A percentile compares a stretch with the other conserved stretches of the same genome.
Conservation (phyloP, 2,113 vertebrate species). For the Coracopsis vasa region DNA sequence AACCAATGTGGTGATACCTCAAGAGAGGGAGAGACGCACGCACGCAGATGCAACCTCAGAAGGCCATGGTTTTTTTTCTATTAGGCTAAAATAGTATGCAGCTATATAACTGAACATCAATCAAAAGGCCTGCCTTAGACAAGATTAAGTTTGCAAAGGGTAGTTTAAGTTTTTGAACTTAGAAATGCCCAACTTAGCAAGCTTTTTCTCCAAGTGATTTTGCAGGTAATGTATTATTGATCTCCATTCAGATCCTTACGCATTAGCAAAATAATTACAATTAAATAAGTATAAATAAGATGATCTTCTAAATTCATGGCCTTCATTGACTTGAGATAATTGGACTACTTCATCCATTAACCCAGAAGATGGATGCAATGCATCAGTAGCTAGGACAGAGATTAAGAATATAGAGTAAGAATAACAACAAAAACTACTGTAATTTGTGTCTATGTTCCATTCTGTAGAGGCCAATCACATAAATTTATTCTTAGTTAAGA, state of each 20-base stretch:
- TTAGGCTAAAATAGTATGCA: not conserved
- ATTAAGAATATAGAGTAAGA: not conserved
- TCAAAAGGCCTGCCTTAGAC: not conserved
- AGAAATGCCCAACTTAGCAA: not conserved
- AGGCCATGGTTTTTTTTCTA: fast-evolving
- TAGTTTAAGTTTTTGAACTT: not conserved
- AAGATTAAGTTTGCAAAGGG: not conserved
- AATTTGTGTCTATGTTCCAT: not conserved
- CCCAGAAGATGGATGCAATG: not conserved
- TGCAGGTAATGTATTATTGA: not conserved
- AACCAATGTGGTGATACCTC: fast-evolving
- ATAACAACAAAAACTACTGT: not conserved
- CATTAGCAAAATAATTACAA: not conserved
- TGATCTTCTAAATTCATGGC: not conserved
- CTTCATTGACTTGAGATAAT: not conserved
- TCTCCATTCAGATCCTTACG: not conserved
- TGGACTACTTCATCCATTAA: not conserved
- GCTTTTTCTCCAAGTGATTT: not conserved
- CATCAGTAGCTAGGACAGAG: not conserved
- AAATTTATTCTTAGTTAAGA: not conserved
- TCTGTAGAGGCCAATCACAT: not conserved
- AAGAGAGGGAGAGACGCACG: not conserved
- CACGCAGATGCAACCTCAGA: not conserved
- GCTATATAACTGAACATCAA: not conserved
- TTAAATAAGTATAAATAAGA: not conserved